These are phyloP conservation scores for Pogonomyrmex barbatus DNA, from an alignment of 1,140 invertebrate genomes.

Conservation along the genomic window DNA sequence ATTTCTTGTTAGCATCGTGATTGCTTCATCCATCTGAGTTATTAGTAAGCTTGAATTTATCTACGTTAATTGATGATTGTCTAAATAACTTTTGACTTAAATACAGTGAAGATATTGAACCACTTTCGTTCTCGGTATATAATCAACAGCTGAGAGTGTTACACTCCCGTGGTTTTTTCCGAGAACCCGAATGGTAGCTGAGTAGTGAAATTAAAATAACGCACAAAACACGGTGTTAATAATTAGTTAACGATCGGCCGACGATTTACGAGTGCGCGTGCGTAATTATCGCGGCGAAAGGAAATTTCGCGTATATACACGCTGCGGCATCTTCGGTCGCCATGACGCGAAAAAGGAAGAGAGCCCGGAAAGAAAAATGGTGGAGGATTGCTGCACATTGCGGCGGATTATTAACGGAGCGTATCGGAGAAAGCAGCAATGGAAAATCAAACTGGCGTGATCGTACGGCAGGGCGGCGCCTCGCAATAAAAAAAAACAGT, in stretches of 20 bases:
- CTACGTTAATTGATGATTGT: conserved; percentile 5
- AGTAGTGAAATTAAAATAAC: conserved; percentile 48
- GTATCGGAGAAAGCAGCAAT: conserved; percentile 83
- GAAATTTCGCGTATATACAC: conserved; percentile 77
- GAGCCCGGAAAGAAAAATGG: conserved; percentile 66
- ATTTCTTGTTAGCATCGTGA: not conserved
- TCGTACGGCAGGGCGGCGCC: conserved; percentile 45
- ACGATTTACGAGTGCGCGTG: conserved; percentile 3
- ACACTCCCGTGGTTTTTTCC: not conserved
- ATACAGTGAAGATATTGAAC: conserved; percentile 22
- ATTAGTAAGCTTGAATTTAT: not conserved
- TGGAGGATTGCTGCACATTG: conserved; percentile 72
- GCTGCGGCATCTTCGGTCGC: conserved; percentile 60
- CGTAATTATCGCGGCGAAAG: conserved; percentile 75
- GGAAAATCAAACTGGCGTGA: conserved; percentile 77
- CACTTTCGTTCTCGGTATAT: conserved; percentile 41
- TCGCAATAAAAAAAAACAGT: conserved; percentile 62
- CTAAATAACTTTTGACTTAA: conserved; percentile 34
- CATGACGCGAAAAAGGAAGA: conserved; percentile 73
- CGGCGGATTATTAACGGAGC: conserved; percentile 83
- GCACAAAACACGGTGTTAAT: conserved; percentile 28
- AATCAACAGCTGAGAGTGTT: not conserved
- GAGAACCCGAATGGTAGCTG: not conserved
- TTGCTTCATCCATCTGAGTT: not conserved
- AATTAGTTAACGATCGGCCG: not conserved